phyloP scores from a whole-genome alignment of 2,888 invertebrate species.

The Drepanosiphum platanoidis region DNA sequence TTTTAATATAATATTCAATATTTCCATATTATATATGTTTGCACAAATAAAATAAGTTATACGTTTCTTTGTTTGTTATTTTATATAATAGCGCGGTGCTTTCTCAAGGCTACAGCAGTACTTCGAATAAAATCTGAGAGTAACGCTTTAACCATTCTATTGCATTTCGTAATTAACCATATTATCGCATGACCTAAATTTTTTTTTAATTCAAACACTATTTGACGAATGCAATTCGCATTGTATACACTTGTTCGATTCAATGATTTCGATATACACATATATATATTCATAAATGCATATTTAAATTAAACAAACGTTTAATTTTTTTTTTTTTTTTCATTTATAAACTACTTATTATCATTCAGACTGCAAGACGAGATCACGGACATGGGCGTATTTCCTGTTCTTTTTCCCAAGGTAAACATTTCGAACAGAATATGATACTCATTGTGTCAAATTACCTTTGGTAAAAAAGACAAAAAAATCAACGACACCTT shows the following conservation, averaged over 20 bases:
- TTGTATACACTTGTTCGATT: background rate
- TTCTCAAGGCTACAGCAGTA: slow-evolving; percentile 9
- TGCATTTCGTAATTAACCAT: slow-evolving; percentile 27
- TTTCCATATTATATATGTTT: background rate
- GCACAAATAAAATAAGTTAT: slow-evolving; percentile 17
- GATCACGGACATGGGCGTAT: slow-evolving; percentile 34
- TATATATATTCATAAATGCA: background rate
- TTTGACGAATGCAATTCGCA: background rate
- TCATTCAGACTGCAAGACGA: slow-evolving; percentile 4
- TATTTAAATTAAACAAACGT: background rate
- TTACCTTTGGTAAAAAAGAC: background rate
- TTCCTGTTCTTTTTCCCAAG: slow-evolving; percentile 31
- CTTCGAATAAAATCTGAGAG: background rate
- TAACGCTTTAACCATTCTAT: background rate
- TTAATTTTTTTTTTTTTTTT: background rate
- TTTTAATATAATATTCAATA: slow-evolving; percentile 20
- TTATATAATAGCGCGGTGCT: background rate
- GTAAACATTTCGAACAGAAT: slow-evolving; percentile 35
- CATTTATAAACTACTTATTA: background rate
- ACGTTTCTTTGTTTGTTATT: slow-evolving; percentile 16
- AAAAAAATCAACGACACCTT: slow-evolving; percentile 16
- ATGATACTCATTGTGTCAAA: slow-evolving; percentile 32
- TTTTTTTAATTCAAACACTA: background rate
- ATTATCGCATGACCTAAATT: slow-evolving; percentile 35
- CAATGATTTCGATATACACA: background rate